Conservation (phyloP, 2,113 vertebrate genomes). For the Nyctereutes procyonoides region DNA sequence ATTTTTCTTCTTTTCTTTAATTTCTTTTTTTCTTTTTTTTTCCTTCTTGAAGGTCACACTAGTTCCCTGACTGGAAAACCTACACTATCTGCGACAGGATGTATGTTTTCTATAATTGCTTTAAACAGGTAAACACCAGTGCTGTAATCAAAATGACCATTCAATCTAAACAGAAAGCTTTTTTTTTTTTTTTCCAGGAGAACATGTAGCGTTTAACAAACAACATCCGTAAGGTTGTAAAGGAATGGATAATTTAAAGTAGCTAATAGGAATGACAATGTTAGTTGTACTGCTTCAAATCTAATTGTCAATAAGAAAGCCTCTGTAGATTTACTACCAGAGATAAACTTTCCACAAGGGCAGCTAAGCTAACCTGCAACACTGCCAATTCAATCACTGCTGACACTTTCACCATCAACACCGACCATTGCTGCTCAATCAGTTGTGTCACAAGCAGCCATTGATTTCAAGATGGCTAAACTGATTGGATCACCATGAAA, state of each 20-base stretch:
- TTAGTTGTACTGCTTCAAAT: constrained; percentile 59
- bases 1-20: background rate
- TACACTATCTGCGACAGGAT: constrained; percentile 58
- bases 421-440: background rate
- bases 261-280: constrained; percentile 73
- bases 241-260: constrained; percentile 67
- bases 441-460: background rate
- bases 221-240: constrained; percentile 72
- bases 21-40: constrained; percentile 47
- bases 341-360: constrained; percentile 49
- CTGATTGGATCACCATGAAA: background rate
- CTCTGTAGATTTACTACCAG: constrained; percentile 45
- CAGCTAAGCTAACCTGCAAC: background rate
- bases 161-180: constrained; percentile 69
- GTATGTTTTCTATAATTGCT: constrained; percentile 80
- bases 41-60: constrained; percentile 73
- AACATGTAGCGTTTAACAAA: constrained; percentile 68
- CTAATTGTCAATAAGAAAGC: constrained; percentile 72
- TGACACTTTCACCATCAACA: background rate
- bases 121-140: constrained; percentile 74
- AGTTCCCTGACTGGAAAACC: constrained; percentile 52
- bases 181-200: constrained; percentile 1
- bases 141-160: constrained; percentile 74
- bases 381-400: background rate
- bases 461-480: constrained; percentile 50